A percentile compares a stretch with the other conserved stretches of the same genome.
phyloP scores from a whole-genome alignment of 2,113 vertebrate genomes.

The Pangasianodon gigas region DNA sequence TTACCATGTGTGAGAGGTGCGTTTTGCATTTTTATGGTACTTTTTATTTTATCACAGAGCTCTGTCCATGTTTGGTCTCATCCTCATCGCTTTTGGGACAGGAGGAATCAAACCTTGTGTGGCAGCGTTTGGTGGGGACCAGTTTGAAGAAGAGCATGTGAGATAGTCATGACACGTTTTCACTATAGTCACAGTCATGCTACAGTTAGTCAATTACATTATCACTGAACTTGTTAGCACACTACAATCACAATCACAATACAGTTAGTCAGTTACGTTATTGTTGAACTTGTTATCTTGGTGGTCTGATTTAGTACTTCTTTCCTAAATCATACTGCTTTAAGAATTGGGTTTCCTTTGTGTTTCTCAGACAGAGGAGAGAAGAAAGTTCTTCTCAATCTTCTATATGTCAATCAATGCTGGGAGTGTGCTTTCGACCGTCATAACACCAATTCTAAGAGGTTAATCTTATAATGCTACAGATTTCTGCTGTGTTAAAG shows the following conservation, averaged over 20 bases:
- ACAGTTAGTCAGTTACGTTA: neutral
- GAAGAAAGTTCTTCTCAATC: conserved; percentile 94
- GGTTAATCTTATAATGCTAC: conserved; percentile 72
- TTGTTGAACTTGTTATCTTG: neutral
- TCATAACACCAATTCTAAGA: conserved; percentile 93
- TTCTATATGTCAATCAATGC: conserved; percentile 98
- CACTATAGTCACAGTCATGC: neutral
- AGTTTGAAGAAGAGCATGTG: conserved; percentile 93
- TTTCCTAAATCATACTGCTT: neutral
- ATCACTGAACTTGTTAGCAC: neutral
- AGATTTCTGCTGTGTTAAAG: neutral
- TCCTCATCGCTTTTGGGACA: conserved; percentile 92
- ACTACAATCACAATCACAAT: neutral
- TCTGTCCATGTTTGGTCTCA: conserved; percentile 84
- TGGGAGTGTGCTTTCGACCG: conserved; percentile 91
- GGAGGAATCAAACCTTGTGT: conserved; percentile 98
- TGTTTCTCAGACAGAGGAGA: conserved; percentile 80
- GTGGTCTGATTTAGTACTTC: neutral
- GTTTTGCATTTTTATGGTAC: neutral
- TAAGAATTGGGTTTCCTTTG: conserved; percentile 6
- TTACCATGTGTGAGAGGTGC: neutral
- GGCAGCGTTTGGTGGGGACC: conserved; percentile 95
- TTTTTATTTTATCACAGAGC: conserved; percentile 68
- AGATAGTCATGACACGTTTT: conserved; percentile 59
- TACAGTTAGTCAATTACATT: neutral